Conservation (phyloP, 2,113 vertebrate genomes). For the Myotis lucifugus region DNA sequence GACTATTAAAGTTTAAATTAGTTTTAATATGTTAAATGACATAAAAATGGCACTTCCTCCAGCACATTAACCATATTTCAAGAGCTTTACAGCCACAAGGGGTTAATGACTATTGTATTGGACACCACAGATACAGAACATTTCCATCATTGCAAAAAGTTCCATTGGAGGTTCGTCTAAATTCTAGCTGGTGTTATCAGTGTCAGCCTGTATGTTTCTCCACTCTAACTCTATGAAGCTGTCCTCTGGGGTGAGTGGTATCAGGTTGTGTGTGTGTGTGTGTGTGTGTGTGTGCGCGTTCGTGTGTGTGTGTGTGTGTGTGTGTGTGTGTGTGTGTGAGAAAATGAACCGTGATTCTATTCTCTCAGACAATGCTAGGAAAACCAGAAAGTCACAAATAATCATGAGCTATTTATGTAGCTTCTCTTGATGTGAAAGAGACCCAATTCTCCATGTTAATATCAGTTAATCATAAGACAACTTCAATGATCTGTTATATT, state of each 20-base stretch:
- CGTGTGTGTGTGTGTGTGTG: not conserved
- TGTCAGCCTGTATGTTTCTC: not conserved
- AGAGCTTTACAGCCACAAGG: not conserved
- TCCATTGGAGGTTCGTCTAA: not conserved
- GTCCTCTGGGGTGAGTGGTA: not conserved
- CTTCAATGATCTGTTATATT: not conserved
- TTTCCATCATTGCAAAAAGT: not conserved
- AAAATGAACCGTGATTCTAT: conserved; percentile 9
- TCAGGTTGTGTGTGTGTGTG: too few relatives aligned
- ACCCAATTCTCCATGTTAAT: not conserved
- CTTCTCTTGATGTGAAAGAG: not conserved
- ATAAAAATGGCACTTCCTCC: not conserved
- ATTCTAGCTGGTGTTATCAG: not conserved
- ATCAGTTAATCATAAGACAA: not conserved
- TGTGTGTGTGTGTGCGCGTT: not conserved
- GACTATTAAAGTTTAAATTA: conserved; percentile 18
- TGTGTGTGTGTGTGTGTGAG: not conserved
- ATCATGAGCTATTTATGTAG: not conserved
- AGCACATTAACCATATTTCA: not conserved
- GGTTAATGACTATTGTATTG: not conserved
- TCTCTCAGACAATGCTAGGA: not conserved
- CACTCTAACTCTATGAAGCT: not conserved
- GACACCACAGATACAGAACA: not conserved
- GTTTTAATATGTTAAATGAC: not conserved
- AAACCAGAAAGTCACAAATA: conserved; percentile 33